Evolutionary conservation across 2,797 vertebrate genomes (phyloP).

Genomic region (Liparis tanakae): DNA sequence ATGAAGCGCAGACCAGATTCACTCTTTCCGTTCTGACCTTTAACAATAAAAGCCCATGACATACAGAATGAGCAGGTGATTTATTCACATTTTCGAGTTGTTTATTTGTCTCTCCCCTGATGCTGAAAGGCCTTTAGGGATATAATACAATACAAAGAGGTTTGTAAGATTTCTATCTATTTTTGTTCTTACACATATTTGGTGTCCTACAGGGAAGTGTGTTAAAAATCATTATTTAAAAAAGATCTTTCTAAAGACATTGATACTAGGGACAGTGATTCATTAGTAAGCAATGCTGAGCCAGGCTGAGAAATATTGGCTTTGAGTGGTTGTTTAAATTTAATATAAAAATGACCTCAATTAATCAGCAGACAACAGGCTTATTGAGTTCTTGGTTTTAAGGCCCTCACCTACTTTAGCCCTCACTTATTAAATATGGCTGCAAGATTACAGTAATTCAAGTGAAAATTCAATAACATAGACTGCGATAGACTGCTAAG

Average conservation of each 20-base stretch:
- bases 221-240: neutral
- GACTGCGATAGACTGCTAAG: neutral
- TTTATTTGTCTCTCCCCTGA: neutral
- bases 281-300: conserved; percentile 22
- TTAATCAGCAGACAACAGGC: conserved; percentile 45
- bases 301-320: neutral
- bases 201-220: neutral
- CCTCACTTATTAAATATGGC: conserved; percentile 33
- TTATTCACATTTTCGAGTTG: neutral
- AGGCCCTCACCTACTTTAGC: conserved; percentile 14
- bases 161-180: neutral
- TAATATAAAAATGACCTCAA: conserved; percentile 52
- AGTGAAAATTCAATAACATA: conserved; percentile 23
- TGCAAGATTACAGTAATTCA: conserved; percentile 19
- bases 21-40: neutral
- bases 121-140: neutral
- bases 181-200: neutral
- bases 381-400: conserved; percentile 25
- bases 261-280: conserved; percentile 19
- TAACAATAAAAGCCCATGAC: neutral
- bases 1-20: neutral
- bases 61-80: neutral
- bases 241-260: neutral
- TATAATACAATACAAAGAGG: neutral
- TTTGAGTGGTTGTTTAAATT: conserved; percentile 53